Evolutionary conservation across 2,888 invertebrate genomes (phyloP).

Genomic region (Malachius bipustulatus): DNA sequence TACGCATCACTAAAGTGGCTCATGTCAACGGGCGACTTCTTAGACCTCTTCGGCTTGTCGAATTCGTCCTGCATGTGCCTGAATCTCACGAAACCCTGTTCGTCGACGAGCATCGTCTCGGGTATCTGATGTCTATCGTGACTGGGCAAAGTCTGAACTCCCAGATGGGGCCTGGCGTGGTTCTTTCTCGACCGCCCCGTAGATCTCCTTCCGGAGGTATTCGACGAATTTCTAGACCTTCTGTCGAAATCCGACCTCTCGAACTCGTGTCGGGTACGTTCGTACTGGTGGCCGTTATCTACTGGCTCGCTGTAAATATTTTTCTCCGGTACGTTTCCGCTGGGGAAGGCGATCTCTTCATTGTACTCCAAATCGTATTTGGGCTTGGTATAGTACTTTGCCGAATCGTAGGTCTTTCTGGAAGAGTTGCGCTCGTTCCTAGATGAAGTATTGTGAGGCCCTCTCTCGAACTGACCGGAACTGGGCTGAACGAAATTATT

Average conservation of each 20-base stretch:
- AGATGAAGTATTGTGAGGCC: constrained; percentile 27
- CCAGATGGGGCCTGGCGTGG: constrained; percentile 40
- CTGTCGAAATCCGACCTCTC: constrained; percentile 47
- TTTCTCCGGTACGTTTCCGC: constrained; percentile 41
- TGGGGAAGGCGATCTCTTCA: constrained; percentile 30
- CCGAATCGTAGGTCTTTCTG: constrained; percentile 31
- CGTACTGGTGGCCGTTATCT: constrained; percentile 33
- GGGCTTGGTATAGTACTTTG: constrained; percentile 34
- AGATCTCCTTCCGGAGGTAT: constrained; percentile 34
- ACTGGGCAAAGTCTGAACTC: constrained; percentile 44
- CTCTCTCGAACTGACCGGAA: constrained; percentile 29
- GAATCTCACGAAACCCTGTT: constrained; percentile 80
- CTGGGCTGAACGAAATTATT: constrained; percentile 29
- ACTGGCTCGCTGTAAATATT: constrained; percentile 39
- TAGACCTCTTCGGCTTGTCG: constrained; percentile 28
- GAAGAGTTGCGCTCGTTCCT: constrained; percentile 29
- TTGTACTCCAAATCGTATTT: constrained; percentile 32
- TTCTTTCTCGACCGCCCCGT: constrained; percentile 37
- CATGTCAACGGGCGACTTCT: constrained; percentile 27
- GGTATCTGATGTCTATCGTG: constrained; percentile 47
- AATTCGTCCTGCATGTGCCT: constrained; percentile 44
- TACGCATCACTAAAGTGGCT: constrained; percentile 36
- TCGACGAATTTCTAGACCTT: constrained; percentile 33
- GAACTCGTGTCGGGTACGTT: constrained; percentile 40
- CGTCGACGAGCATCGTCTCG: constrained; percentile 74